Base-by-base conservation (phyloP, 2,113 vertebrate genomes). In the Pedetes capensis region DNA sequence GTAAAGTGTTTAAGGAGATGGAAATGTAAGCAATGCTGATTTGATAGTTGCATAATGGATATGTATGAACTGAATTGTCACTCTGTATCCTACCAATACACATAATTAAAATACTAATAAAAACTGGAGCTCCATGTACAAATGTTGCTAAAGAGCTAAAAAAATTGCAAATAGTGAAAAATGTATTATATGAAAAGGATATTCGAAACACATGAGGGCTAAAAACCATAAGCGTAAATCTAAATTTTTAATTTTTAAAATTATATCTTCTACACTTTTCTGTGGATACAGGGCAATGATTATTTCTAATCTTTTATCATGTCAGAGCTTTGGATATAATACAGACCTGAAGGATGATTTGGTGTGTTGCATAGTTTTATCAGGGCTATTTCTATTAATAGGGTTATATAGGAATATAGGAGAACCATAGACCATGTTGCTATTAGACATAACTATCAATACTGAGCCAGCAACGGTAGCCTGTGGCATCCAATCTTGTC, bases 161-260 rank as follows among this genome's bases (percentile, higher is more conserved):
- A 81, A 72, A 91, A 96, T 87, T 79, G 44, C 32, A 81, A 93
- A 78, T 20, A 72, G 63, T 23, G 29, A 79, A 83, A 96, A 25
- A 7, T 14, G 42, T 8, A 66, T 13, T 32, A 75, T 71, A 57
- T 53, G 59, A 42, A 83, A 61, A 78, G 44, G 61, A 76, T n/a
- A n/a, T 76, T 75, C 66, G 51, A 96, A 95, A 89, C 51, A 83
- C 23, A 79, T 49, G 57, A 66, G 23, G 8, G n/a, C n/a, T n/a
- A 84, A 75, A 87, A 42, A 34, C 17, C 6, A 61, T 44, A 82
- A 51, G 25, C 18, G 68, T 78, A 86, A 53, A 61, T 64, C 51
- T 87, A 29, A 83, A 39, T 37, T 87, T 90, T 66, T 81, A 39
- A 29, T 22, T 80, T 68, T 83, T 22, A 81, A 87, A 87, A 34